These are phyloP conservation scores for Ondatra zibethicus DNA, from an alignment of 2,113 vertebrate species.

Conservation along the genomic window DNA sequence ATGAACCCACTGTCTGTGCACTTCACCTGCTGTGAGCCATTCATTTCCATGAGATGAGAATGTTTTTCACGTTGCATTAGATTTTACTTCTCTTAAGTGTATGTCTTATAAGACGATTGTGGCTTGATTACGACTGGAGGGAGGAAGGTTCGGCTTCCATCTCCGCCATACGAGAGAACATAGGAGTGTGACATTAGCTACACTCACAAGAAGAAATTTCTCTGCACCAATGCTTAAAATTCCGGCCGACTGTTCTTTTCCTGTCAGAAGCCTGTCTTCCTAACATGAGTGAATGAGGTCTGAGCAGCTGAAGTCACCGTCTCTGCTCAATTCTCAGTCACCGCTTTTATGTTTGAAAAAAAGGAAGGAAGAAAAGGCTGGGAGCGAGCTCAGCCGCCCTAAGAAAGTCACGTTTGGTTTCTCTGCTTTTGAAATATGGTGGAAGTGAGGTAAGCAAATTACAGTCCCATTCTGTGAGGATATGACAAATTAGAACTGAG, in stretches of 20 bases:
- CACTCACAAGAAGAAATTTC: not conserved
- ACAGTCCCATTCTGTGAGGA: not conserved
- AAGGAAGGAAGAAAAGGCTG: not conserved
- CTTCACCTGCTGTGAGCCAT: not conserved
- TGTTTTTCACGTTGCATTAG: constrained; percentile 21
- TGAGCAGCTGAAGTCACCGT: not conserved
- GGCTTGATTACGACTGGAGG: not conserved
- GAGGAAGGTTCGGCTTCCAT: constrained; percentile 16
- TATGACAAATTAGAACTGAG: constrained; percentile 68
- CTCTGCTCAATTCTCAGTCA: not conserved
- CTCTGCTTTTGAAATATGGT: constrained; percentile 55
- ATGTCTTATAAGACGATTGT: not conserved
- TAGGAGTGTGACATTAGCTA: not conserved
- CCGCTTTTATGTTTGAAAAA: constrained; percentile 42
- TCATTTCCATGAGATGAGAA: constrained; percentile 6
- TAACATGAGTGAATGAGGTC: constrained; percentile 7
- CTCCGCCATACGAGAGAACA: not conserved
- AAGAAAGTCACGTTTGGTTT: not conserved
- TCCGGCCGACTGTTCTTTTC: constrained; percentile 11
- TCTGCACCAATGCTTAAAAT: not conserved
- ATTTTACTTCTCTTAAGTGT: not conserved
- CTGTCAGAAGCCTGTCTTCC: not conserved
- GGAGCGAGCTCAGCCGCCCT: constrained; percentile 40
- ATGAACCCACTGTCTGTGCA: not conserved
- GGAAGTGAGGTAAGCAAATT: constrained; percentile 70